These are phyloP conservation scores for Microhierax caerulescens DNA, from an alignment of 2,797 vertebrate species.

Conservation along the genomic window DNA sequence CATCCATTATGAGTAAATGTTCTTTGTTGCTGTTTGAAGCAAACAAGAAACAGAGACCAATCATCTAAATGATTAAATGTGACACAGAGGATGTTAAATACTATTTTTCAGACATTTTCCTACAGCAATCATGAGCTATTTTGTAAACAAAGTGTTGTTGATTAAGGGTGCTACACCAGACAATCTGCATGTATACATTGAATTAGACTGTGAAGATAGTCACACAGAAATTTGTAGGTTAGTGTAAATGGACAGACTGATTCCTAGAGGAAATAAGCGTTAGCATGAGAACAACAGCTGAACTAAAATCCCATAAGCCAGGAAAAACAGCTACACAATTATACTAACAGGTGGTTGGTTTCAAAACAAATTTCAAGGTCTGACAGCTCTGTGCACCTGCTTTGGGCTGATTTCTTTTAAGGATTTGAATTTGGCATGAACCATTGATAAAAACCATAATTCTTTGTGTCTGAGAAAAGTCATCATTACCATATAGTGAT, in stretches of 20 bases:
- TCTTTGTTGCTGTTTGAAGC: constrained; percentile 49
- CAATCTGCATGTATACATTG: neutral
- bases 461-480: constrained; percentile 60
- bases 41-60: constrained; percentile 39
- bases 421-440: constrained; percentile 47
- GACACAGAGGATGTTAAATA: constrained; percentile 47
- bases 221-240: constrained; percentile 46
- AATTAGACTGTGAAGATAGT: constrained; percentile 50
- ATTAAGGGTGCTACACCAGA: neutral
- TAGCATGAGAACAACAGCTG: constrained; percentile 82
- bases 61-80: constrained; percentile 44
- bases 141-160: constrained; percentile 38
- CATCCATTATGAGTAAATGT: constrained; percentile 7
- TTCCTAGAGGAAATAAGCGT: constrained; percentile 85
- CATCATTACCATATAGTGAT: constrained; percentile 44
- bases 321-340: constrained; percentile 84
- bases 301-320: constrained; percentile 81
- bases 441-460: constrained; percentile 59
- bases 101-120: neutral
- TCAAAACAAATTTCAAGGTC: constrained; percentile 80
- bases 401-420: constrained; percentile 69
- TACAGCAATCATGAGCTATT: neutral
- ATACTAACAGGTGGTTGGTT: constrained; percentile 79
- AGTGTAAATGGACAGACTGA: constrained; percentile 63
- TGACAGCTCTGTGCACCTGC: constrained; percentile 76